Evolutionary conservation across 2,888 invertebrate genomes (phyloP).

Genomic region (Flexamia atlantica): DNA sequence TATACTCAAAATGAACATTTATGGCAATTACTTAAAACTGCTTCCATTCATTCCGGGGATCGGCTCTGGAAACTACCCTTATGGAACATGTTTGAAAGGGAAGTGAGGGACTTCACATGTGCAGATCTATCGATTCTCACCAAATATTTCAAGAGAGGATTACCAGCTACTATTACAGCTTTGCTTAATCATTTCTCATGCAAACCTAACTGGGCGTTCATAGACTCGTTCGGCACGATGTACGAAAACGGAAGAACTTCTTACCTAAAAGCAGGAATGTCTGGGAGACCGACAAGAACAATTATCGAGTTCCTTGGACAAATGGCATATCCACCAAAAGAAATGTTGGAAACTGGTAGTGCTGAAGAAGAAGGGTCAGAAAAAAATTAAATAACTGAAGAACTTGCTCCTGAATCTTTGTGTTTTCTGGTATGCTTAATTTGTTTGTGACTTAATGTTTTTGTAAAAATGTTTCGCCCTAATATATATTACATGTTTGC

Average conservation of each 20-base stretch:
- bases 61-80: constrained; percentile 91
- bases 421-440: background rate
- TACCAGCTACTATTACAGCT: constrained; percentile 87
- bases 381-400: background rate
- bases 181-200: constrained; percentile 85
- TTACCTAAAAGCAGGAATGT: constrained; percentile 82
- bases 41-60: constrained; percentile 86
- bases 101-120: constrained; percentile 45
- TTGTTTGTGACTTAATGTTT: constrained; percentile 20
- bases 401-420: background rate
- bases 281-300: constrained; percentile 86
- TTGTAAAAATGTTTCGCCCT: constrained; percentile 19
- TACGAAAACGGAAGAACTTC: constrained; percentile 81
- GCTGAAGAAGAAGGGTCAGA: constrained; percentile 6
- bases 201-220: constrained; percentile 85
- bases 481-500: constrained; percentile 26
- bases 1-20: constrained; percentile 85
- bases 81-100: constrained; percentile 66
- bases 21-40: constrained; percentile 82
- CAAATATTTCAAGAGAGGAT: constrained; percentile 67
- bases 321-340: constrained; percentile 66
- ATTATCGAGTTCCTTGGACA: constrained; percentile 84
- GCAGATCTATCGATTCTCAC: constrained; percentile 26
- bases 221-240: constrained; percentile 89
- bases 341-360: background rate